Evolutionary conservation across 2,888 invertebrate genomes (phyloP).

Genomic region (Stenichneumon culpator): DNA sequence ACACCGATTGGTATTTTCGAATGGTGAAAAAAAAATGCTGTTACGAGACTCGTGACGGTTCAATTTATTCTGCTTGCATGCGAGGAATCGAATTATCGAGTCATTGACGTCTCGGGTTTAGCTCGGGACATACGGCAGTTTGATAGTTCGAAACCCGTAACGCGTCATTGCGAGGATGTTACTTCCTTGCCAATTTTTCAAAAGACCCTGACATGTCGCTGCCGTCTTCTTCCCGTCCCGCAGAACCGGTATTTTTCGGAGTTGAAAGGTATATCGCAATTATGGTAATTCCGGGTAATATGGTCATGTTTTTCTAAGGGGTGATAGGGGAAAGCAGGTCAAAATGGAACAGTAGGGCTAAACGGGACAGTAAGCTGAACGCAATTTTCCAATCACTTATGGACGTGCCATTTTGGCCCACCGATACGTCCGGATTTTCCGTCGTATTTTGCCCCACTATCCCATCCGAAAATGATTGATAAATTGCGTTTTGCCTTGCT

Average conservation of each 20-base stretch:
- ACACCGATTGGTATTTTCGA: background rate
- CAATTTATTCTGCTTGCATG: background rate
- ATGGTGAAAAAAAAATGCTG: background rate
- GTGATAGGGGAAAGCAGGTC: too few species aligned
- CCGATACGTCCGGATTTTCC: too few species aligned
- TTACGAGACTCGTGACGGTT: too few species aligned
- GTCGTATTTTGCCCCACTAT: too few species aligned
- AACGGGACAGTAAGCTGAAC: too few species aligned
- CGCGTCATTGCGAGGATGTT: background rate
- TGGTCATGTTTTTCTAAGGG: background rate
- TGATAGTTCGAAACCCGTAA: background rate
- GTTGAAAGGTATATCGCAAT: slow-evolving; percentile 4
- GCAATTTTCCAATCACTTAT: too few species aligned
- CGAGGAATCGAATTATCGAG: background rate
- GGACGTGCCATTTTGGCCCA: too few species aligned
- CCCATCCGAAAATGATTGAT: too few species aligned
- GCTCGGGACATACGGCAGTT: background rate
- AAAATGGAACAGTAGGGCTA: too few species aligned
- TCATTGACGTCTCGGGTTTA: background rate
- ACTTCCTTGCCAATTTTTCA: slow-evolving; percentile 1
- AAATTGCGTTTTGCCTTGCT: too few species aligned
- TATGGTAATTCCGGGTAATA: background rate
- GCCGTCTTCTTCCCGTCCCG: background rate
- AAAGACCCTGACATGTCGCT: slow-evolving; percentile 17
- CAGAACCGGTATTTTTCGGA: slow-evolving; percentile 18